Evolutionary conservation across 2,888 invertebrate genomes (phyloP), one percentile per base, ranked within the genome.

Genomic region (Thelaira solivaga): DNA sequence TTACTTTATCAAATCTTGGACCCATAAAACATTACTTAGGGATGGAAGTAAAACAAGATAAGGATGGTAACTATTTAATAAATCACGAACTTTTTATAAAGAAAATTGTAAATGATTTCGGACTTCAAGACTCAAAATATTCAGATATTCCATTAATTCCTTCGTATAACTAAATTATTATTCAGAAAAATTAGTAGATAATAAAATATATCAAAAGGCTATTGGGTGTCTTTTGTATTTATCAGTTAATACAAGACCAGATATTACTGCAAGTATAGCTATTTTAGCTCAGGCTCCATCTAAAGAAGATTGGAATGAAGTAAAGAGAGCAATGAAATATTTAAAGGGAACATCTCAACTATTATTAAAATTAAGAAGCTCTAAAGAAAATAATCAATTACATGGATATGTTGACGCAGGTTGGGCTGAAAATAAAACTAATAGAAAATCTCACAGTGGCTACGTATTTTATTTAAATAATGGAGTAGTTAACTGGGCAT

Each of bases 141-240:
- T 47, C 62, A 7, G 45, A 62, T 29, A 62, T 62, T 11, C 62
- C 61, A 18, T 34, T 61, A 20, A 45, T 20, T 13, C 29, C 20
- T 18, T 34, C 45, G n/a, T 47, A 62, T 11, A 47, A 62, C 29
- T 47, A 34, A 47, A 24, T 10, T n/a, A 4, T 16, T n/a, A 34
- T 8, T 47, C 47, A 22, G 62, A 62, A 34, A 45, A n/a, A 13
- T 11, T 62, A 3, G 20, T 62, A 16, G 22, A 47, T 24, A 62
- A 47, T 34, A 29, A 47, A 22, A 10, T 36, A 24, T 59, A 59
- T 13, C 41, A 34, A n/a, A 59, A 59, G 18, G 39, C 39, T 2
- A 53, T 53, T 34, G 57, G 57, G 24, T 57, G 36, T 39, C 59
- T 59, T 59, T 10, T 43, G 43, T 59, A 59, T 41, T 41, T 59